Base-by-base conservation (phyloP, 2,888 invertebrate genomes). In the Tenthredo distinguenda region DNA sequence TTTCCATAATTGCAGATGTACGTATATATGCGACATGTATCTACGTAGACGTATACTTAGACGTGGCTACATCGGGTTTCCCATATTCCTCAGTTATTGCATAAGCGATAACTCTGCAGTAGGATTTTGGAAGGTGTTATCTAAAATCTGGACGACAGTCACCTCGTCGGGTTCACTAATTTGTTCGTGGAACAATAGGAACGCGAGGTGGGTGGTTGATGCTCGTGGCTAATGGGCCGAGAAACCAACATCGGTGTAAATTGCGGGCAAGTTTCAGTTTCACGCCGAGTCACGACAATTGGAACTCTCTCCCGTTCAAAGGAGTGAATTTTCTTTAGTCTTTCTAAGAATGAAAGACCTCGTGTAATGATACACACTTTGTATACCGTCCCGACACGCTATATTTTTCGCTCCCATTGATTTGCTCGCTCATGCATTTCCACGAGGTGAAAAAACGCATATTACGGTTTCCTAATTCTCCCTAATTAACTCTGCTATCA, bases 201-300 rank as follows among this genome's bases (percentile, higher is more conserved):
- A 81, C 58, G 62, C 37, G 62, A 81, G 81, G 43, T 81, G 37
- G 81, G 37, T 62, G 81, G 62, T 43, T 81, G 62, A 40, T 21
- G 81, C 37, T 62, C 81, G 81, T 81, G 81, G 58, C 62, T 81
- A 81, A 81, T 81, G 81, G 81, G 21, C 62, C 81, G 81, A 81
- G 81, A 81, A 81, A 81, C 81, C 81, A 81, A 81, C 81, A 65
- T 81, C 34, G 62, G 65, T 81, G 81, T 81, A 62, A 43, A 81
- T 81, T 81, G 81, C 81, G 12, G 81, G 12, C 62, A 43, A 81
- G 81, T 43, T 81, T 81, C 81, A 81, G 81, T 81, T 81, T 81
- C 81, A 58, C 81, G 58, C 81, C 65, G 26, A 81, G 34, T 62
- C 65, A 26, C 62, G 40, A 50, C 65, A 81, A 81, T 81, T 40